A percentile compares a stretch with the other conserved stretches of the same genome.
Conservation (phyloP, 2,888 invertebrate genomes). For the Drosophila recens region DNA sequence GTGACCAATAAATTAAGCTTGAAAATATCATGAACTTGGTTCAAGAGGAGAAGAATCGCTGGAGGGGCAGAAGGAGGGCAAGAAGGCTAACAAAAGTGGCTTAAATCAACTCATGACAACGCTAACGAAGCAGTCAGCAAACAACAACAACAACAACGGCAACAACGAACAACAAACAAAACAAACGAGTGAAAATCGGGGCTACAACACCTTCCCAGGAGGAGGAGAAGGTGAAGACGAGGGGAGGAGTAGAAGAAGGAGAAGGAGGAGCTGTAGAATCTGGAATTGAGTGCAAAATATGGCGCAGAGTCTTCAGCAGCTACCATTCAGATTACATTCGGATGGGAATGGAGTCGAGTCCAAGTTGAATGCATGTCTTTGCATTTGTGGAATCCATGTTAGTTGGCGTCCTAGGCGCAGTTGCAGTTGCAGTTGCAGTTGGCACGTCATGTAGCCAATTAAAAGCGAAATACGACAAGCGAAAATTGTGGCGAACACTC, state of each 20-base stretch:
- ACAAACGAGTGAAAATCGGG: slow-evolving; percentile 61
- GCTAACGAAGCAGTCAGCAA: slow-evolving; percentile 80
- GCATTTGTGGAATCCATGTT: slow-evolving; percentile 75
- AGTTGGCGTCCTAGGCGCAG: slow-evolving; percentile 67
- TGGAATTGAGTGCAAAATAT: slow-evolving; percentile 80
- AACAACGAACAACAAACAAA: slow-evolving; percentile 62
- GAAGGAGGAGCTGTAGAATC: slow-evolving; percentile 33
- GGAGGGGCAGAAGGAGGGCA: background rate
- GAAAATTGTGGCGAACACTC: slow-evolving; percentile 61
- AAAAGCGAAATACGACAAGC: slow-evolving; percentile 80
- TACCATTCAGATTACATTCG: slow-evolving; percentile 1
- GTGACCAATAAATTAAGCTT: slow-evolving; percentile 9
- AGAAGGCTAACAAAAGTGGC: slow-evolving; percentile 63
- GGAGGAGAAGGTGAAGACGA: slow-evolving; percentile 3
- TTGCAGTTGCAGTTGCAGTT: no score
- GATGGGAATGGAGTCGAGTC: background rate
- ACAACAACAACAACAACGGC: slow-evolving; percentile 24
- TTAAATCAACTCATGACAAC: slow-evolving; percentile 77
- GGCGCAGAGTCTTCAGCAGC: slow-evolving; percentile 49
- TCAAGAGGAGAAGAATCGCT: background rate
- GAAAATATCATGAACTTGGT: slow-evolving; percentile 30
- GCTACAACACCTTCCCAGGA: slow-evolving; percentile 48
- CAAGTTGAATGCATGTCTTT: slow-evolving; percentile 34
- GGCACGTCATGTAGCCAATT: slow-evolving; percentile 81
- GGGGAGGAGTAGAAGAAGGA: no score